Base-by-base conservation (phyloP, 2,797 vertebrate genomes). In the Falco columbarius region DNA sequence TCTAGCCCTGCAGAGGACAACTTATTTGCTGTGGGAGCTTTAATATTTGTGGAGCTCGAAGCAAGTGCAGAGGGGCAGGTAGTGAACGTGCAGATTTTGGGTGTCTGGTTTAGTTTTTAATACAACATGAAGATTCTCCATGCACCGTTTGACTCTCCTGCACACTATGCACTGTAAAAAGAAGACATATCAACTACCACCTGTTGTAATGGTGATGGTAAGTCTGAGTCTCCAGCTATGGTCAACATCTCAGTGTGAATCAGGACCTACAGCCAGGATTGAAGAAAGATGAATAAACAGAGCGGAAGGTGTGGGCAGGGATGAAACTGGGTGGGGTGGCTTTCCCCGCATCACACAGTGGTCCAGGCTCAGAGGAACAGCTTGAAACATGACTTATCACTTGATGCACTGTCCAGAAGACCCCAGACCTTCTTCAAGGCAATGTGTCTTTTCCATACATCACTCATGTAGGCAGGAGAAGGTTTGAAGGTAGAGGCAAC, bases 361-460 rank as follows among this genome's bases (percentile, higher is more conserved):
- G 12, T 55, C 58, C 40, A 46, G 46, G 51, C 70, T 66, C 63
- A 76, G 71, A 71, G 15, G 44, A 65, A 40, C 27, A 40, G 19
- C 58, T 27, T 27, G 46, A 61, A 81, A 38, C 18, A 30, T 6
- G 5, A 32, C 22, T 49, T 75, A 65, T 38, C 10, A 1, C 7
- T 63, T 49, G 36, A 23, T 17, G 14, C 12, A 4, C 5, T 30
- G 20, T 42, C 26, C 34, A 19, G 30, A 65, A 85, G 56, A 54
- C 5, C 32, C 16, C 68, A 65, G 40, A 38, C 12, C 17, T 54
- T 65, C 56, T 71, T 23, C 26, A 58, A 62, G 22, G 44, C 21
- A 30, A n/a, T 5, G 30, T 1, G 0, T 67, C 29, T 32, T 79
- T 44, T 42, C 38, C n/a, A 8, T 12, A 22, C 11, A 2, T 54